phyloP scores from a whole-genome alignment of 2,797 vertebrate species.

The Buceros bicornis region DNA sequence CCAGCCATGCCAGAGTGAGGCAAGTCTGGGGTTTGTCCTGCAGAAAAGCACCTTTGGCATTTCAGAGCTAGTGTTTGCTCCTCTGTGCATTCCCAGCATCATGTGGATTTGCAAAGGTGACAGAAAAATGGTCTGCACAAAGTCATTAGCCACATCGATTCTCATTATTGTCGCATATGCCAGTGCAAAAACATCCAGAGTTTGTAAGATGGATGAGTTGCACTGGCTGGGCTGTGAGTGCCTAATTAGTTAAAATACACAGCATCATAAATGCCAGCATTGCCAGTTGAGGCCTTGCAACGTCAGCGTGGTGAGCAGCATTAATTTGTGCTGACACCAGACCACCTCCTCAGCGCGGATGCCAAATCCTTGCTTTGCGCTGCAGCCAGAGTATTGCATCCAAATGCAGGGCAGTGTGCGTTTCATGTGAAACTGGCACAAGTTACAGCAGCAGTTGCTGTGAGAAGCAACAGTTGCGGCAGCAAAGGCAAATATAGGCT shows the following conservation, averaged over 20 bases:
- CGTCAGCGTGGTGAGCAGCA: not conserved
- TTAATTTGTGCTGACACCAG: slow-evolving; percentile 57
- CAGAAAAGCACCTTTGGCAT: not conserved
- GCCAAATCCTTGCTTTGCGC: not conserved
- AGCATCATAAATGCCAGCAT: slow-evolving; percentile 53
- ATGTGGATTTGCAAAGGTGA: slow-evolving; percentile 42
- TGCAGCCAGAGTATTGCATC: not conserved
- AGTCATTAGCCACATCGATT: slow-evolving; percentile 59
- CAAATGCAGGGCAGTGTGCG: rapidly evolving
- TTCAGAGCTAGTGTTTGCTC: not conserved
- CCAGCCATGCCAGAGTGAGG: rapidly evolving
- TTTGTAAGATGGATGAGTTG: slow-evolving; percentile 27
- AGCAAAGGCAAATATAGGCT: not conserved
- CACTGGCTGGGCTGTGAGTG: slow-evolving; percentile 8
- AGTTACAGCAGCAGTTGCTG: not conserved
- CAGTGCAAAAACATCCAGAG: not conserved
- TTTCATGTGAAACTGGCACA: not conserved
- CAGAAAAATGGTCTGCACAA: slow-evolving; percentile 48
- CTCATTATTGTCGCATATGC: slow-evolving; percentile 69
- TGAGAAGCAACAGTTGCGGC: not conserved
- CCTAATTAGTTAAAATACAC: slow-evolving; percentile 64
- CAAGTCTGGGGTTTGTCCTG: not conserved
- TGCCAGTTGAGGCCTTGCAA: slow-evolving; percentile 31
- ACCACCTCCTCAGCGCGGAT: rapidly evolving
- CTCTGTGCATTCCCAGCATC: not conserved